Conservation (phyloP, 37 sponge, comb jelly and placozoan genomes). For the Oscarella lobularis region DNA sequence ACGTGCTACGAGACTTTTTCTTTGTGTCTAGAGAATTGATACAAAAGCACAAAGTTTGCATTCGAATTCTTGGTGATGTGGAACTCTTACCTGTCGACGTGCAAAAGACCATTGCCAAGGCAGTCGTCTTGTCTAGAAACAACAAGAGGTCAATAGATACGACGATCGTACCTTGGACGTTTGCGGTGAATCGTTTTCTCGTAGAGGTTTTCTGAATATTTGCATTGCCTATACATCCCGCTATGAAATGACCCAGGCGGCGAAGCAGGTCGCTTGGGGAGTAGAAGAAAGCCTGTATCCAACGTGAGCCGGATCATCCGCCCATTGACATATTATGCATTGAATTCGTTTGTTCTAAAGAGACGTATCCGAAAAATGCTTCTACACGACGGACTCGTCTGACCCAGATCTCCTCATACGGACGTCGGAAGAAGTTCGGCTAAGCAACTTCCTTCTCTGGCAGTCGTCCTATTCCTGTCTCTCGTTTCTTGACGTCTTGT, state of each 20-base stretch:
- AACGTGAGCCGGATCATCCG: constrained; percentile 59
- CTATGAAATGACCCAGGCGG: constrained; percentile 60
- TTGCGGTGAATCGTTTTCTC: neutral
- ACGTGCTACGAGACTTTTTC: no score
- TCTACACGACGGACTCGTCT: constrained; percentile 78
- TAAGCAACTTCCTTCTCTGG: constrained; percentile 92
- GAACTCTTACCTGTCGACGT: constrained; percentile 61
- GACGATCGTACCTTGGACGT: neutral
- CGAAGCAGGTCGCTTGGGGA: constrained; percentile 47
- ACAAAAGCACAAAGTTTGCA: constrained; percentile 59
- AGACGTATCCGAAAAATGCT: constrained; percentile 63
- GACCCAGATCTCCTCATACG: constrained; percentile 81
- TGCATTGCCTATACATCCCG: constrained; percentile 81
- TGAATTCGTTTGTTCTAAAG: no score
- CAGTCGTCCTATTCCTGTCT: constrained; percentile 73
- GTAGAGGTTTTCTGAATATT: constrained; percentile 60
- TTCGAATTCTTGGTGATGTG: constrained; percentile 66
- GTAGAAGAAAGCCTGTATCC: constrained; percentile 45
- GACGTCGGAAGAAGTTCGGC: constrained; percentile 84
- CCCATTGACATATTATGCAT: no score
- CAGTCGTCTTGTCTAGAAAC: constrained; percentile 37
- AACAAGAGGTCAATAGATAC: constrained; percentile 25
- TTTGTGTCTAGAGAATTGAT: constrained; percentile 51
- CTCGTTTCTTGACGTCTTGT: constrained; percentile 64
- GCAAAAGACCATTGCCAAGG: constrained; percentile 39